Conservation (phyloP, 2,113 vertebrate species). For the Mionectes macconnelli region DNA sequence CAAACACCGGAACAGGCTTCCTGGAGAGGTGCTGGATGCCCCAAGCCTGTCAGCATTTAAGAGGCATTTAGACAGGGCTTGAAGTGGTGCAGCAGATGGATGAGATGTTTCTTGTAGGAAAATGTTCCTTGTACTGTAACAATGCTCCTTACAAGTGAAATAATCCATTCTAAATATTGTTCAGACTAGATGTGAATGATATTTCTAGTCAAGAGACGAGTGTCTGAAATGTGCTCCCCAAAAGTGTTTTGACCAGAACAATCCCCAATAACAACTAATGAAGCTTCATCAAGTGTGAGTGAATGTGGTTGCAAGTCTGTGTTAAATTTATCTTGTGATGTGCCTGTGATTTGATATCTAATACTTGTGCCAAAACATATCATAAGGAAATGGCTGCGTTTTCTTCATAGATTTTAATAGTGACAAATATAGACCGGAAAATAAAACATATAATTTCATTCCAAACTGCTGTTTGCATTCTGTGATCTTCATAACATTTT, state of each 20-base stretch:
- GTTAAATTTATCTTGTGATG: background rate
- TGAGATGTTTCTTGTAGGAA: background rate
- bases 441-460: background rate
- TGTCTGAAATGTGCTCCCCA: background rate
- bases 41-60: background rate
- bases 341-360: background rate
- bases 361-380: background rate
- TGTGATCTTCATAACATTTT: background rate
- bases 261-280: background rate
- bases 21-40: background rate
- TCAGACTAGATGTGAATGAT: background rate
- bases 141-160: background rate
- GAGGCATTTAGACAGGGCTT: background rate
- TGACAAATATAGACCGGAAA: background rate
- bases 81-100: background rate
- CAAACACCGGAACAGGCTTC: background rate
- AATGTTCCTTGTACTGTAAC: background rate
- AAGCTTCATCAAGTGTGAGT: background rate
- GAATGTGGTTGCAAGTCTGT: background rate
- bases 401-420: background rate
- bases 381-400: background rate
- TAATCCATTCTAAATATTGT: background rate
- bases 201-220: background rate
- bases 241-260: background rate
- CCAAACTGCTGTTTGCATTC: background rate